Conservation (phyloP, 2,888 invertebrate species). For the Cecidostiba fungosa region DNA sequence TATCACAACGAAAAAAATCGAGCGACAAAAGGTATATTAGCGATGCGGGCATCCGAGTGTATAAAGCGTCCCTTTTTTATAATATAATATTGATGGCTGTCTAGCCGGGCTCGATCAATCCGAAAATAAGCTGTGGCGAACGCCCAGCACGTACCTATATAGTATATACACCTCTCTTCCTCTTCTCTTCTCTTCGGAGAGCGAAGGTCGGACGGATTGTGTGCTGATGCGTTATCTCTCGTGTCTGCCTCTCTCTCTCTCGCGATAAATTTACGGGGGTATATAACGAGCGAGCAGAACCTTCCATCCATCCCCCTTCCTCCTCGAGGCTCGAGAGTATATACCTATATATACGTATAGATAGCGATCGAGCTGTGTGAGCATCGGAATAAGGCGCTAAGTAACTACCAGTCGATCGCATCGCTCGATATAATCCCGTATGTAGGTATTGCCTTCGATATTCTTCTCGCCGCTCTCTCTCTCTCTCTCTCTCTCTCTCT, state of each 20-base stretch:
- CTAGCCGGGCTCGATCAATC: slow-evolving; percentile 32
- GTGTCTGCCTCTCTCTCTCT: background rate
- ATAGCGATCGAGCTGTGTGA: slow-evolving; percentile 75
- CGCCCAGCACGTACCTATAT: slow-evolving; percentile 29
- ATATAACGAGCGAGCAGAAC: background rate
- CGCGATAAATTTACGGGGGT: slow-evolving; percentile 77
- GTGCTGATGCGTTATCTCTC: slow-evolving; percentile 50
- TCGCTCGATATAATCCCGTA: slow-evolving; percentile 72
- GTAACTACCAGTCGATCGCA: slow-evolving; percentile 77
- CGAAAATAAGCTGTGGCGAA: slow-evolving; percentile 2
- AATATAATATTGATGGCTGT: background rate
- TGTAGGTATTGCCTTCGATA: slow-evolving; percentile 12
- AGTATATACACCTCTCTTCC: background rate
- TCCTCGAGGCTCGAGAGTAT: slow-evolving; percentile 16
- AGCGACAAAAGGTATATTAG: no score
- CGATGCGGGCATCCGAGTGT: no score
- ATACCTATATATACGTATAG: slow-evolving; percentile 56
- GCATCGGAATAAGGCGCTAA: slow-evolving; percentile 77
- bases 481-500: no score
- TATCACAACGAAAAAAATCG: no score
- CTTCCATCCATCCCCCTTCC: background rate
- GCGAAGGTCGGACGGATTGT: slow-evolving; percentile 36
- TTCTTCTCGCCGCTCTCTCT: no score
- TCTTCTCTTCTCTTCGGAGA: background rate
- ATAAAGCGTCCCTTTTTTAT: background rate